A percentile compares a stretch with the other conserved stretches of the same genome.
These are phyloP conservation scores for Xestia sexstrigata DNA, from an alignment of 2,888 invertebrate species.

Conservation along the genomic window DNA sequence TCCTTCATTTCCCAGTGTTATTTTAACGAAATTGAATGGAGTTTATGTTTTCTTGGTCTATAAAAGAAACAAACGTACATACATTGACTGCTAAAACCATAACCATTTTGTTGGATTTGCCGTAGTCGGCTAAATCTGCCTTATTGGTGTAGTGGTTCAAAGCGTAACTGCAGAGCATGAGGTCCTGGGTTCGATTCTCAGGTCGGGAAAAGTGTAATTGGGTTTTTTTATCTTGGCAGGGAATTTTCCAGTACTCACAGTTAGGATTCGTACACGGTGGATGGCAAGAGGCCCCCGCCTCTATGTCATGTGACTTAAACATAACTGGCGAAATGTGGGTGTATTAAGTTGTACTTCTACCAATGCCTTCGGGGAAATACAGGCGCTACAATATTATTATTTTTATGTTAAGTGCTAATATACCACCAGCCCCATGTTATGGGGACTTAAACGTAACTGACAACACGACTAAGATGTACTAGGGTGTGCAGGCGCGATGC, in stretches of 20 bases:
- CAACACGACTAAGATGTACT: not conserved
- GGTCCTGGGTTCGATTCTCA: not conserved
- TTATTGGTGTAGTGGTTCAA: not conserved
- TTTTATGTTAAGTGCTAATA: too few relatives aligned
- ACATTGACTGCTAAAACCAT: not conserved
- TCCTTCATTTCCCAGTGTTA: conserved; percentile 23
- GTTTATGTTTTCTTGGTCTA: conserved; percentile 68
- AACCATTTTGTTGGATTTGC: not conserved
- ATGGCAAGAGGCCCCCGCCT: not conserved
- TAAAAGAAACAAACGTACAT: conserved; percentile 70
- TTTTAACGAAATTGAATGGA: conserved; percentile 73
- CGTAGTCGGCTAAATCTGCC: not conserved
- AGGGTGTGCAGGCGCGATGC: not conserved
- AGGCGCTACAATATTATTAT: not conserved
- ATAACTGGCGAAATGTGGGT: not conserved
- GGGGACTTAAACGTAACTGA: not conserved
- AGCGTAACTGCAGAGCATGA: too few relatives aligned
- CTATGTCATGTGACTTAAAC: not conserved
- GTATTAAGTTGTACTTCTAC: not conserved
- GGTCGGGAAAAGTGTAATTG: conserved; percentile 69
- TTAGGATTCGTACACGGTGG: not conserved
- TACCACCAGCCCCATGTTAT: not conserved
- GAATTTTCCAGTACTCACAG: not conserved
- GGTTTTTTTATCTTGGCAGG: not conserved
- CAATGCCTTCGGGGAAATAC: not conserved